Conservation (phyloP, 2,113 vertebrate species). For the Heliornis fulica region DNA sequence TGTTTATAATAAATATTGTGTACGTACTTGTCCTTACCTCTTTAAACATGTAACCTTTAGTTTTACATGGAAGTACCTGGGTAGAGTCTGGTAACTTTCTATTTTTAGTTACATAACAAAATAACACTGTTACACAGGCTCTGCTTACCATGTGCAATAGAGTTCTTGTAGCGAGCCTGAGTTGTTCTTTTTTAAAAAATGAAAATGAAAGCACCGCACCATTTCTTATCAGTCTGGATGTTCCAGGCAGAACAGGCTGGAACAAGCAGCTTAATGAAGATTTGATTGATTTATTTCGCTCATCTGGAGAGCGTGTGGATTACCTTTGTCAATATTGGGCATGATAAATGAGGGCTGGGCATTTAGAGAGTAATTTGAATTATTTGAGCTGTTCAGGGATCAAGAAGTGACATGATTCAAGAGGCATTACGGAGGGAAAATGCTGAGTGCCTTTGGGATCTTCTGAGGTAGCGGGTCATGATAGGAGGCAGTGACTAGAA, state of each 20-base stretch:
- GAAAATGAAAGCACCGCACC: not conserved
- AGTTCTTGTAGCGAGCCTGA: not conserved
- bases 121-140: not conserved
- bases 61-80: not conserved
- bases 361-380: conserved; percentile 1
- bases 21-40: not conserved
- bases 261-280: conserved; percentile 21
- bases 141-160: not conserved
- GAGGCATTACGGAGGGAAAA: not conserved
- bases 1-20: not conserved
- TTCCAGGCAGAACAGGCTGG: not conserved
- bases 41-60: not conserved
- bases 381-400: not conserved
- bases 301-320: conserved; percentile 26
- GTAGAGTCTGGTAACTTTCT: not conserved
- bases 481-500: not conserved
- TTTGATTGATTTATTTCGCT: conserved; percentile 53
- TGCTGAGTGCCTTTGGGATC: not conserved
- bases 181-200: not conserved
- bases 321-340: conserved; percentile 40
- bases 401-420: not conserved
- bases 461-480: not conserved
- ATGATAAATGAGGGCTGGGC: conserved; percentile 37
- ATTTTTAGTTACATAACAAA: not conserved
- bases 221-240: not conserved